Conservation (phyloP, 2,797 vertebrate genomes). For the Syngnathus rostellatus region DNA sequence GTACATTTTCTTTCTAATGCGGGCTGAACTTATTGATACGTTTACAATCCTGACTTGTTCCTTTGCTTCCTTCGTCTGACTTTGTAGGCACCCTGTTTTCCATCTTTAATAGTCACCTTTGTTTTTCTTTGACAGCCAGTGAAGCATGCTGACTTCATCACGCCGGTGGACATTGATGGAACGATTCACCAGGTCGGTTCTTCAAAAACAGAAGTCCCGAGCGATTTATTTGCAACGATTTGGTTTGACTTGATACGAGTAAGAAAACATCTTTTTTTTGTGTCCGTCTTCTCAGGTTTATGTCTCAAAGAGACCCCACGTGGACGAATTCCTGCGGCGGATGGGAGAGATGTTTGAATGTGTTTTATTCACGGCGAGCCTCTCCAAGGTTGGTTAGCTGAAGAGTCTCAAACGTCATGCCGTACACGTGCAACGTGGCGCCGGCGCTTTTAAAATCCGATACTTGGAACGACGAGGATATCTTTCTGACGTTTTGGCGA, state of each 20-base stretch:
- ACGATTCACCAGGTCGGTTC: constrained; percentile 85
- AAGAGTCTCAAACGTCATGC: not conserved
- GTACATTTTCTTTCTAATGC: no score
- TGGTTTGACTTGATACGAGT: no score
- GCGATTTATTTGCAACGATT: not conserved
- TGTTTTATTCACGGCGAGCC: constrained; percentile 92
- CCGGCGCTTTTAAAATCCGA: not conserved
- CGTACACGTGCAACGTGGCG: not conserved
- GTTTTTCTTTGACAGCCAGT: constrained; percentile 75
- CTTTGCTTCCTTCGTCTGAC: not conserved
- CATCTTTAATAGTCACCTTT: not conserved
- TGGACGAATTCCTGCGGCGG: constrained; percentile 89
- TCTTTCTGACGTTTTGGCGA: not conserved
- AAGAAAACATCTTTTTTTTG: not conserved
- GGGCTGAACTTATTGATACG: no score
- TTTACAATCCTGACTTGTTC: not conserved
- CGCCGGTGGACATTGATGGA: constrained; percentile 97
- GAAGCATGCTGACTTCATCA: constrained; percentile 98
- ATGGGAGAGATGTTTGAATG: constrained; percentile 98
- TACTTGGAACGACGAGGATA: not conserved
- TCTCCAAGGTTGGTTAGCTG: constrained; percentile 80
- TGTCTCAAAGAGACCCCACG: constrained; percentile 89
- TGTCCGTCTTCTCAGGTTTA: constrained; percentile 74
- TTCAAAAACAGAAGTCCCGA: not conserved
- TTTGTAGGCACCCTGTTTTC: not conserved